A percentile compares a stretch with the other conserved stretches of the same genome.
phyloP scores from a whole-genome alignment of 2,113 vertebrate genomes.

The Syngnathoides biaculeatus region DNA sequence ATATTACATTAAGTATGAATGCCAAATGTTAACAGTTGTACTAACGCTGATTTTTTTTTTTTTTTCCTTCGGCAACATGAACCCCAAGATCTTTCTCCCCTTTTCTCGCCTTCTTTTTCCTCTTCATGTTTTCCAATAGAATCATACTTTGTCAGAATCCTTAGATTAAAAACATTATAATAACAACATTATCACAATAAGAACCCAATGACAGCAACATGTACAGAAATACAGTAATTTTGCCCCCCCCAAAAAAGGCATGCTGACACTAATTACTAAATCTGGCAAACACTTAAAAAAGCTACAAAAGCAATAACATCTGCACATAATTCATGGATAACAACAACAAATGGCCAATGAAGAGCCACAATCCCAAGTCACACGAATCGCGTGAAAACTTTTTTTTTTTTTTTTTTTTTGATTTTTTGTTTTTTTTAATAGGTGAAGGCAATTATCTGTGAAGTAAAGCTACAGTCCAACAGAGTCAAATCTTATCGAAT shows the following conservation, averaged over 20 bases:
- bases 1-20: not conserved
- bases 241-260: slow-evolving; percentile 59
- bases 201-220: slow-evolving; percentile 56
- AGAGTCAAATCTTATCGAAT: slow-evolving; percentile 38
- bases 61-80: not conserved
- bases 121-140: slow-evolving; percentile 15
- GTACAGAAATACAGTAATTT: slow-evolving; percentile 64
- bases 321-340: slow-evolving; percentile 79
- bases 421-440: not conserved
- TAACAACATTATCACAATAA: slow-evolving; percentile 16
- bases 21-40: not conserved
- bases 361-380: slow-evolving; percentile 67
- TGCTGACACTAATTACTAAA: slow-evolving; percentile 69
- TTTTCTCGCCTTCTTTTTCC: slow-evolving; percentile 24
- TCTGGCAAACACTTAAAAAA: slow-evolving; percentile 62
- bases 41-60: not conserved
- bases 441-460: slow-evolving; percentile 58
- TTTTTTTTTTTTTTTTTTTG: not conserved
- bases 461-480: slow-evolving; percentile 64
- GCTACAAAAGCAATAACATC: slow-evolving; percentile 77
- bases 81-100: slow-evolving; percentile 7
- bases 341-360: slow-evolving; percentile 64
- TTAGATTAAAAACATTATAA: not conserved
- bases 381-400: slow-evolving; percentile 26
- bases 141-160: not conserved